These are phyloP conservation scores for Linurgus olivaceus DNA, from an alignment of 2,797 vertebrate genomes.

Conservation along the genomic window DNA sequence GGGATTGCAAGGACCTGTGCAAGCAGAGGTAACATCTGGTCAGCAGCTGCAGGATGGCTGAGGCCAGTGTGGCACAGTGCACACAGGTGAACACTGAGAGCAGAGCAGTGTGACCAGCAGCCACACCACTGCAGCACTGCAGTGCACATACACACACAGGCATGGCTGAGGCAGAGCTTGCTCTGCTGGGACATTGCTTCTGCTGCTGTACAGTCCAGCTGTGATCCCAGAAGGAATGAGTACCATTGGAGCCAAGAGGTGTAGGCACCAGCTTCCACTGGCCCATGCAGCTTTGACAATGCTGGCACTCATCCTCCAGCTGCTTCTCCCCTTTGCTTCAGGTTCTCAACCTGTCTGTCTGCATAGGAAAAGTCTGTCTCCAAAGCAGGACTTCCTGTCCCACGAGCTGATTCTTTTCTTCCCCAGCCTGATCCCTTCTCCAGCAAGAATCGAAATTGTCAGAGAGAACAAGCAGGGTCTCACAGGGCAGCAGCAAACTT, in stretches of 20 bases:
- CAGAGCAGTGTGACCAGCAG: not conserved
- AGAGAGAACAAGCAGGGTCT: not conserved
- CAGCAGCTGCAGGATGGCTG: rapidly evolving
- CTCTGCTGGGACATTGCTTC: not conserved
- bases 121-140: not conserved
- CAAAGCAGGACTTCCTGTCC: not conserved
- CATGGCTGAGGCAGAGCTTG: not conserved
- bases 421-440: not conserved
- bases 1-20: not conserved
- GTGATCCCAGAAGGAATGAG: rapidly evolving
- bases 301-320: not conserved
- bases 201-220: not conserved
- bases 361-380: not conserved
- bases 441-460: not conserved
- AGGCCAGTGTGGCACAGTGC: rapidly evolving
- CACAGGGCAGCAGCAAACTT: not conserved
- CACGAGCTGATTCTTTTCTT: not conserved
- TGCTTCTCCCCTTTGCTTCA: not conserved
- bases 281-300: not conserved
- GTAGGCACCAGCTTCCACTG: not conserved
- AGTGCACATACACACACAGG: not conserved
- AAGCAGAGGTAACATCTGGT: not conserved
- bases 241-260: rapidly evolving
- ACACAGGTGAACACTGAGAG: not conserved
- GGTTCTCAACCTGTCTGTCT: not conserved